Conservation (phyloP, 2,113 vertebrate species). For the Pygoscelis antarcticus region DNA sequence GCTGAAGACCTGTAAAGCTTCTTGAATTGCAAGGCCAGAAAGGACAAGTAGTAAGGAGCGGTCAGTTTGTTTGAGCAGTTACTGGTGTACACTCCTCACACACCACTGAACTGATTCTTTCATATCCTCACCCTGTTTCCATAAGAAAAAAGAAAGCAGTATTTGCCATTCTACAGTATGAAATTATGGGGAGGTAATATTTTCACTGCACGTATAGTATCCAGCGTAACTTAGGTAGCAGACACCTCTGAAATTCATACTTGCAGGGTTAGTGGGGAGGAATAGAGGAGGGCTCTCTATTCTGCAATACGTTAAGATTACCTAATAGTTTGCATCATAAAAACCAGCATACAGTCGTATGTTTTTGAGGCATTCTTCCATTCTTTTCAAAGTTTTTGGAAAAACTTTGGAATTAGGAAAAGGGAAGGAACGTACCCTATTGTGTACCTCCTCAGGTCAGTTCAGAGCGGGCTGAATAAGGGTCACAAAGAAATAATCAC, state of each 20-base stretch:
- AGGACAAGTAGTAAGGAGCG: background rate
- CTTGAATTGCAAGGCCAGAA: background rate
- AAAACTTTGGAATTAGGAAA: background rate
- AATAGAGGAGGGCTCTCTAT: background rate
- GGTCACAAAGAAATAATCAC: background rate
- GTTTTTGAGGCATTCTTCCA: background rate
- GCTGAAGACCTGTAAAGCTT: background rate
- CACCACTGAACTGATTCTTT: background rate
- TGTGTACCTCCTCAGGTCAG: background rate
- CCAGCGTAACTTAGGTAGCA: background rate
- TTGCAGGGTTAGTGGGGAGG: background rate
- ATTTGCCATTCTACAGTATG: background rate
- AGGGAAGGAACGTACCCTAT: background rate
- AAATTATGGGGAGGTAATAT: background rate
- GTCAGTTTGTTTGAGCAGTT: background rate
- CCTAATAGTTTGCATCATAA: background rate
- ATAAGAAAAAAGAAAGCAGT: background rate
- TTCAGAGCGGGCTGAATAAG: background rate
- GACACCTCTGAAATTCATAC: background rate
- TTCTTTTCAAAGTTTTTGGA: background rate
- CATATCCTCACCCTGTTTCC: background rate
- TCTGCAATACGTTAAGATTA: background rate
- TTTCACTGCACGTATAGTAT: background rate
- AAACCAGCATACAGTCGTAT: background rate
- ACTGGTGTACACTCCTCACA: background rate